These are phyloP conservation scores for Cyaniris semiargus DNA, from an alignment of 2,888 invertebrate genomes.

Conservation along the genomic window DNA sequence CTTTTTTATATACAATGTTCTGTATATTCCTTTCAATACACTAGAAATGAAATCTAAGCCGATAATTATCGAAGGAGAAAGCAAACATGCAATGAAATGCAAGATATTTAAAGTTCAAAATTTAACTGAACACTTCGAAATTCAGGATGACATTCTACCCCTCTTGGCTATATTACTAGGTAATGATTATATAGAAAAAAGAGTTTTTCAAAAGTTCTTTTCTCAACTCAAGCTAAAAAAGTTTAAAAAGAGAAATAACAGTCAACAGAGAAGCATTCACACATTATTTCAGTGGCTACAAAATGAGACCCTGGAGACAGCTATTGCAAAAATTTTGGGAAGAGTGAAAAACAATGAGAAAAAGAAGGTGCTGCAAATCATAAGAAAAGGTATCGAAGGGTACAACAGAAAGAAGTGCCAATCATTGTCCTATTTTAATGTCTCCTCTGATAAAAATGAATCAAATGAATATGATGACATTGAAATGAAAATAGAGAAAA, in stretches of 20 bases:
- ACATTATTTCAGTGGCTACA: conserved; percentile 88
- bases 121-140: conserved; percentile 83
- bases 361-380: conserved; percentile 74
- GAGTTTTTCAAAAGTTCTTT: conserved; percentile 86
- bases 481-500: conserved; percentile 41
- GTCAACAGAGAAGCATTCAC: conserved; percentile 85
- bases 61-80: conserved; percentile 52
- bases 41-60: conserved; percentile 75
- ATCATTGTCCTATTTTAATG: conserved; percentile 80
- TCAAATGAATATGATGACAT: conserved; percentile 31
- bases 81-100: conserved; percentile 80
- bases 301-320: conserved; percentile 84
- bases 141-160: conserved; percentile 84
- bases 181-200: conserved; percentile 91
- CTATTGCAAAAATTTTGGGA: conserved; percentile 83
- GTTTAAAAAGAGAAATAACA: conserved; percentile 74
- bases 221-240: conserved; percentile 82
- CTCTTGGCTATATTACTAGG: conserved; percentile 91
- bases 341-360: conserved; percentile 81
- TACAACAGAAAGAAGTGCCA: conserved; percentile 82
- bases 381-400: conserved; percentile 82
- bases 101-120: conserved; percentile 86
- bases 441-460: conserved; percentile 46
- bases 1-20: conserved; percentile 92
- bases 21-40: conserved; percentile 89